A percentile compares a stretch with the other conserved stretches of the same genome.
Evolutionary conservation across 2,113 vertebrate genomes (phyloP).

Genomic region (Callipepla californica): DNA sequence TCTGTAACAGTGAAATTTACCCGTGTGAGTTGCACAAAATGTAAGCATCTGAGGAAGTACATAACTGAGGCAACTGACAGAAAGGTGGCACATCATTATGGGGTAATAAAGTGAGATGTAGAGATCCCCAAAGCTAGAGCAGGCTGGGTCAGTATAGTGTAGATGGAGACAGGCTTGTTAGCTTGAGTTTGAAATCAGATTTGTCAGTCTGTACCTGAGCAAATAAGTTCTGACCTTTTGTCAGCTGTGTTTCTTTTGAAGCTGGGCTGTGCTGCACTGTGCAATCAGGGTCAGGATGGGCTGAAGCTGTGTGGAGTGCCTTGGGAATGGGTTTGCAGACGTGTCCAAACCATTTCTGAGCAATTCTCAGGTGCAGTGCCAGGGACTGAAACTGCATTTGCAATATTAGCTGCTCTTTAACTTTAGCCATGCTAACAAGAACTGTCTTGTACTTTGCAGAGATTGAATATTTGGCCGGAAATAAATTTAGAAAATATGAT

Average conservation of each 20-base stretch:
- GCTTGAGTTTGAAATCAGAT: neutral
- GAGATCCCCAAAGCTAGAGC: neutral
- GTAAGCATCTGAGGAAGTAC: neutral
- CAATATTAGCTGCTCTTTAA: neutral
- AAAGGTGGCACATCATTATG: fast-evolving
- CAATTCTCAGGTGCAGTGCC: neutral
- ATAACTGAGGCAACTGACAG: neutral
- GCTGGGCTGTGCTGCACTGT: neutral
- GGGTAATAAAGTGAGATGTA: neutral
- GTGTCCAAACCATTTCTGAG: neutral
- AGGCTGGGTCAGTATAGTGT: neutral
- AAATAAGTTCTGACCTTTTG: neutral
- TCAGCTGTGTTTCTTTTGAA: neutral
- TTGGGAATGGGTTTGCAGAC: neutral
- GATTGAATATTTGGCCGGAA: neutral
- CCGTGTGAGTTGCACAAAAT: neutral
- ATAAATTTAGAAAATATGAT: neutral
- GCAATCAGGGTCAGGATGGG: neutral
- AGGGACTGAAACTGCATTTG: neutral
- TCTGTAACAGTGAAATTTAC: neutral
- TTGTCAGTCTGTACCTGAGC: neutral
- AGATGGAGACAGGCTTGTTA: neutral
- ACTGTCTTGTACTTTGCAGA: neutral
- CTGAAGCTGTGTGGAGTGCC: neutral
- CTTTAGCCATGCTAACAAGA: neutral